Base-by-base conservation (phyloP, 2,888 invertebrate genomes). In the Lasioglossum pauxillum region DNA sequence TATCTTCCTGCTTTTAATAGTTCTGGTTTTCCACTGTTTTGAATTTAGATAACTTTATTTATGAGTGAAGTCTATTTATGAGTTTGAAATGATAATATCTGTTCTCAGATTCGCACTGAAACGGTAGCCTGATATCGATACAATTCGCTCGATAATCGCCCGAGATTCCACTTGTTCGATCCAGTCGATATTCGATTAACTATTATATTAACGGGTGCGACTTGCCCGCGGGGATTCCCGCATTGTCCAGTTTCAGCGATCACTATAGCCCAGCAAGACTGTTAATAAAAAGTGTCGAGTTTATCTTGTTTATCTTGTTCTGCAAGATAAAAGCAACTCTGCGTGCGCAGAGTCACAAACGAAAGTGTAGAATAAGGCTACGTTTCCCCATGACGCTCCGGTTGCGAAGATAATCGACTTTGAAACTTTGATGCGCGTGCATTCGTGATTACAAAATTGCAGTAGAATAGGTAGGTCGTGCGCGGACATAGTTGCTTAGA, bases 141-240 rank as follows among this genome's bases (percentile, higher is more conserved):
- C 82, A 69, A 82, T 64, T 83, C 78, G 14, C 64, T 71, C 77
- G 78, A 87, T 84, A 81, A 80, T 87, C 82, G 75, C 82, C 79
- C 75, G 69, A 82, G 78, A 85, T 89, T 77, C 84, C 67, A 76
- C 84, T 87, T 74, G 82, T 71, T 82, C 85, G 85, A 77, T 53
- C 67, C 64, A 84, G 80, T 87, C 89, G 87, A 85, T 90, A 83
- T 90, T 90, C 89, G 87, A 90, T 90, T 87, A 90, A 85, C 72
- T 75, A 78, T 46, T 46, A 46, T 46, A 16, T 76, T 88, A 84
- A 88, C 88, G 73, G 83, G 60, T 71, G 72, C 77, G 84, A 80
- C 64, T 76, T 53, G 82, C 83, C 75, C 79, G 44, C 14, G 82
- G 83, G 86, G 81, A 85, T 88, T 82, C 77, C 78, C 41, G 71